Conservation (phyloP, 2,888 invertebrate genomes). For the Lycocerus yunnanus region DNA sequence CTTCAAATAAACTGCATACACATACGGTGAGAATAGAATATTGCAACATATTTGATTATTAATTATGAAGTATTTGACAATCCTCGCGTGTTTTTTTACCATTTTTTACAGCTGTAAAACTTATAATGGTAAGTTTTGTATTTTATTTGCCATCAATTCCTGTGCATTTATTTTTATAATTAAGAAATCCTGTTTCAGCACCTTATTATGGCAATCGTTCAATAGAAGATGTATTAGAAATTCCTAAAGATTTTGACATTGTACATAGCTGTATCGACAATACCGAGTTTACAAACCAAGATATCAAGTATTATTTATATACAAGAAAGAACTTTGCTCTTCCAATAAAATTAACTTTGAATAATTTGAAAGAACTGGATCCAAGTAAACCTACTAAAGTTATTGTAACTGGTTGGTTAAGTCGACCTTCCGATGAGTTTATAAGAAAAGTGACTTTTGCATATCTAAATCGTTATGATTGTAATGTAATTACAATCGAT, state of each 20-base stretch:
- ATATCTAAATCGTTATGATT: not conserved
- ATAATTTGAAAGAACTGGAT: not conserved
- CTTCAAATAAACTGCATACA: not conserved
- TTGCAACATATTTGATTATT: not conserved
- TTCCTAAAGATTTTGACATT: not conserved
- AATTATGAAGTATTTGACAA: not conserved
- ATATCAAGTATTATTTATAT: not conserved
- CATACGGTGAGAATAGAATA: not conserved
- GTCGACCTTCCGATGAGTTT: not conserved
- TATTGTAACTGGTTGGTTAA: not conserved
- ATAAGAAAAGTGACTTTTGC: not conserved
- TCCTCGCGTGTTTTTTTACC: not conserved
- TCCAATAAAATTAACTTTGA: not conserved
- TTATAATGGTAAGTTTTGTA: not conserved
- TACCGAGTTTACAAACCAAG: not conserved
- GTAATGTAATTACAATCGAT: not conserved
- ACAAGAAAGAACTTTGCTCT: not conserved
- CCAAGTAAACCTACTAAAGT: not conserved
- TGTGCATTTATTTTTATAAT: not conserved
- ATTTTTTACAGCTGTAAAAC: not conserved
- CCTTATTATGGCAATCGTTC: not conserved
- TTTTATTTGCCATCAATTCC: not conserved
- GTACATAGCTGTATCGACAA: not conserved
- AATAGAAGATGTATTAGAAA: not conserved
- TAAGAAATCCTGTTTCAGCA: not conserved